Evolutionary conservation across 2,797 vertebrate species (phyloP).

Genomic region (Cynodonichthys magdalenae): DNA sequence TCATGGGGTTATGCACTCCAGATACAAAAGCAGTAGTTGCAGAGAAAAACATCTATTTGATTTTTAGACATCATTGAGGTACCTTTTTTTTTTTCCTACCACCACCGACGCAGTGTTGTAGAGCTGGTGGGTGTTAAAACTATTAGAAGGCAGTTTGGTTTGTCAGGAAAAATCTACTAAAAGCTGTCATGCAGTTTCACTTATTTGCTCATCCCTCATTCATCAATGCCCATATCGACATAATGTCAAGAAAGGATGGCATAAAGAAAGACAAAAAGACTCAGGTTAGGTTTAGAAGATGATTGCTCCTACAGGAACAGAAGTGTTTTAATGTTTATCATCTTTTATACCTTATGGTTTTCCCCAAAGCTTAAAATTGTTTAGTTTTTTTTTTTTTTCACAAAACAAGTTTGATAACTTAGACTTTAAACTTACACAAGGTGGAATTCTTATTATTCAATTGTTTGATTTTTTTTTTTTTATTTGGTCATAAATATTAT

Average conservation of each 20-base stretch:
- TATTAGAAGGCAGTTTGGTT: slow-evolving; percentile 27
- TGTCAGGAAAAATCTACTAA: slow-evolving; percentile 10
- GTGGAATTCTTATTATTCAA: background rate
- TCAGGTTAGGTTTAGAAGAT: slow-evolving; percentile 2
- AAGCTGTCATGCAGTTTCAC: slow-evolving; percentile 22
- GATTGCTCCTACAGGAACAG: slow-evolving; percentile 43
- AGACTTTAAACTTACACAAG: background rate
- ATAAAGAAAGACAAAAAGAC: slow-evolving; percentile 13
- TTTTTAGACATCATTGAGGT: slow-evolving; percentile 40
- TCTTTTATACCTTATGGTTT: background rate
- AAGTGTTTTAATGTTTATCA: background rate
- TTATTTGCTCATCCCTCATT: slow-evolving; percentile 8
- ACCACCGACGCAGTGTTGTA: slow-evolving; percentile 42
- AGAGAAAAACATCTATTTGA: slow-evolving; percentile 48
- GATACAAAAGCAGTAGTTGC: slow-evolving; percentile 36
- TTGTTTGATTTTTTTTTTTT: too few species aligned
- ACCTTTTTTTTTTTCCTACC: slow-evolving; percentile 18
- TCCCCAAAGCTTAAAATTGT: background rate
- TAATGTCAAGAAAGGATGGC: slow-evolving; percentile 8
- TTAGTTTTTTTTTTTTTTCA: background rate
- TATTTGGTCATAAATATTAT: background rate
- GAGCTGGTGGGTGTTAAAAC: slow-evolving; percentile 61
- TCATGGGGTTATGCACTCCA: slow-evolving; percentile 16
- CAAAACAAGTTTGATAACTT: background rate
- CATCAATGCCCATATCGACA: slow-evolving; percentile 24